Conservation (phyloP, 2,113 vertebrate genomes). For the Platysteira castanea region DNA sequence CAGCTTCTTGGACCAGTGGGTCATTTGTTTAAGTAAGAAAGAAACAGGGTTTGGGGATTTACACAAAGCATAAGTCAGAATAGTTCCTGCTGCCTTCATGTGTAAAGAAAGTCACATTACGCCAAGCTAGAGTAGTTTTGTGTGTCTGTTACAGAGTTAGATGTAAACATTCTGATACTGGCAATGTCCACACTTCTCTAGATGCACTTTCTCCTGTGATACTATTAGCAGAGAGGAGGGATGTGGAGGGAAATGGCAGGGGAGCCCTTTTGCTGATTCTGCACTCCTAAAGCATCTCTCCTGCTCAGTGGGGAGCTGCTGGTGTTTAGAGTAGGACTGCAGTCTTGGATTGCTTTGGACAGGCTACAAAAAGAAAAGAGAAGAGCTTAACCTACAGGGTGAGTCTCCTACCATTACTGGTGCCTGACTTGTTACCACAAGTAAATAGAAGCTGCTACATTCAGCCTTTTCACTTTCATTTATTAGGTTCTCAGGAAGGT, state of each 20-base stretch:
- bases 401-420: not conserved
- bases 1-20: not conserved
- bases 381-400: not conserved
- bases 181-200: not conserved
- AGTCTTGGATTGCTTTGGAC: slow-evolving; percentile 8
- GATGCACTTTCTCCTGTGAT: not conserved
- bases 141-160: not conserved
- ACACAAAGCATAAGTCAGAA: not conserved
- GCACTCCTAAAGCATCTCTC: not conserved
- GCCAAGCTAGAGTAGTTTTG: not conserved
- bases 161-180: not conserved
- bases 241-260: not conserved
- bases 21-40: not conserved
- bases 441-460: not conserved
- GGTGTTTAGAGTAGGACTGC: not conserved
- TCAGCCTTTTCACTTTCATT: not conserved
- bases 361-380: slow-evolving; percentile 20
- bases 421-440: slow-evolving; percentile 4
- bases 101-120: not conserved
- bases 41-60: not conserved
- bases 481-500: not conserved
- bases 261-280: slow-evolving; percentile 3
- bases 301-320: not conserved
- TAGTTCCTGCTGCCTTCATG: not conserved
- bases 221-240: not conserved